A percentile compares a stretch with the other conserved stretches of the same genome.
Conservation (phyloP, 2,113 vertebrate species). For the Sinosuthora webbiana region DNA sequence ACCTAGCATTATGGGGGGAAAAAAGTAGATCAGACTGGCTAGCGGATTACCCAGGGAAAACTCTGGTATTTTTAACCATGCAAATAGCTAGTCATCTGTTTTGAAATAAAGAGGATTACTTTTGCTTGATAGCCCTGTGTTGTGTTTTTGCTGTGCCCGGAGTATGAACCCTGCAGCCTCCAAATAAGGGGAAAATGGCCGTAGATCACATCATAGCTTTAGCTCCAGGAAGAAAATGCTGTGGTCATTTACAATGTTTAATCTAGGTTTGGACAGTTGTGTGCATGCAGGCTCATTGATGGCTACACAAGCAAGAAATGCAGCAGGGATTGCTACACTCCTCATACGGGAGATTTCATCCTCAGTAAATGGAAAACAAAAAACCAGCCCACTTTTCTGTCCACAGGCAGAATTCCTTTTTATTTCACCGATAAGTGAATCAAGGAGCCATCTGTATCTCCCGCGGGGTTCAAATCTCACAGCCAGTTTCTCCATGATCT, state of each 20-base stretch:
- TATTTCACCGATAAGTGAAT: neutral
- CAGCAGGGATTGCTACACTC: neutral
- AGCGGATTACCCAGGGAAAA: conserved; percentile 69
- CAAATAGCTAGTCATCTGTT: conserved; percentile 74
- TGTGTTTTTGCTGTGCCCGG: conserved; percentile 54
- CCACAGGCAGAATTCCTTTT: neutral
- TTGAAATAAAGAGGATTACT: conserved; percentile 74
- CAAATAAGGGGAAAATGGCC: conserved; percentile 46
- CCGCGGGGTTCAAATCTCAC: neutral
- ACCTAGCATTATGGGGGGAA: neutral
- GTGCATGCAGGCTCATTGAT: neutral
- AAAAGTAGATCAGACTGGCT: conserved; percentile 57
- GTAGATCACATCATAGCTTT: neutral
- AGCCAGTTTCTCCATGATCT: neutral
- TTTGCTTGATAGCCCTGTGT: conserved; percentile 56
- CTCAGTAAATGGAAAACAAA: neutral
- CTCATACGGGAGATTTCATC: neutral
- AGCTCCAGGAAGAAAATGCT: neutral
- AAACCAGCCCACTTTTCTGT: neutral
- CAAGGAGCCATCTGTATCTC: conserved; percentile 25
- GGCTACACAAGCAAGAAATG: neutral
- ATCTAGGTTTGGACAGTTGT: neutral
- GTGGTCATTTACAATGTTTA: conserved; percentile 23
- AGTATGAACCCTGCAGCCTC: conserved; percentile 55
- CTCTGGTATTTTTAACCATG: conserved; percentile 74